Percentiles rank a stretch among this genome's conserved stretches.
Evolutionary conservation across 2,888 invertebrate species (phyloP).

Genomic region (Flexamia atlantica): DNA sequence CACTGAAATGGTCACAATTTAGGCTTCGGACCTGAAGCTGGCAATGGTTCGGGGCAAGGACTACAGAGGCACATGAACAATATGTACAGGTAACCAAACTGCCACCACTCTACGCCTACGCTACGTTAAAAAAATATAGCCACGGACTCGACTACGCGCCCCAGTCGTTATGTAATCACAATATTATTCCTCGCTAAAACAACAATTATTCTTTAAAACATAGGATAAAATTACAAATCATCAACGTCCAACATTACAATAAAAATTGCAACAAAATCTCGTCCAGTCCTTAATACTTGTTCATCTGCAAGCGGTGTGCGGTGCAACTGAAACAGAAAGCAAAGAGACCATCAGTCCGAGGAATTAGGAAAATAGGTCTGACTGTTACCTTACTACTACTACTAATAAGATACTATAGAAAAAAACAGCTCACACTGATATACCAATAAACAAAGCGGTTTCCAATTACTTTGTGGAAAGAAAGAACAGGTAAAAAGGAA

Average conservation of each 20-base stretch:
- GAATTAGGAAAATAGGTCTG: no score
- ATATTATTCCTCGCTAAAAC: slow-evolving; percentile 50
- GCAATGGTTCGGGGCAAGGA: slow-evolving; percentile 45
- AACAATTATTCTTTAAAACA: slow-evolving; percentile 50
- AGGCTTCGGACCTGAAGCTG: slow-evolving; percentile 35
- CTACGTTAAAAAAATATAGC: slow-evolving; percentile 59
- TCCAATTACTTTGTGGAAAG: no score
- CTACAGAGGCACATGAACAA: slow-evolving; percentile 54
- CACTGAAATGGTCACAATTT: slow-evolving; percentile 45
- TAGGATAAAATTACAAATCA: slow-evolving; percentile 52
- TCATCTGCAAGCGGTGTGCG: slow-evolving; percentile 27
- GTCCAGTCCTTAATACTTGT: slow-evolving; percentile 55
- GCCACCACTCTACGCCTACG: slow-evolving; percentile 53
- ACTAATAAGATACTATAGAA: no score
- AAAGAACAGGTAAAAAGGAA: no score
- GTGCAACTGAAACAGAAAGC: slow-evolving; percentile 51
- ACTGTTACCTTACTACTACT: no score
- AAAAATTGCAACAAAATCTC: slow-evolving; percentile 55
- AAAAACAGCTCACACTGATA: no score
- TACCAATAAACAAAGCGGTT: no score
- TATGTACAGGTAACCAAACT: slow-evolving; percentile 56
- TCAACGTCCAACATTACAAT: slow-evolving; percentile 50
- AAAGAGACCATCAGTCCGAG: no score
- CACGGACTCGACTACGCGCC: slow-evolving; percentile 44
- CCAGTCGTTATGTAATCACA: slow-evolving; percentile 49